These are phyloP conservation scores for Melanchra persicariae DNA, from an alignment of 2,888 invertebrate species.

Conservation along the genomic window DNA sequence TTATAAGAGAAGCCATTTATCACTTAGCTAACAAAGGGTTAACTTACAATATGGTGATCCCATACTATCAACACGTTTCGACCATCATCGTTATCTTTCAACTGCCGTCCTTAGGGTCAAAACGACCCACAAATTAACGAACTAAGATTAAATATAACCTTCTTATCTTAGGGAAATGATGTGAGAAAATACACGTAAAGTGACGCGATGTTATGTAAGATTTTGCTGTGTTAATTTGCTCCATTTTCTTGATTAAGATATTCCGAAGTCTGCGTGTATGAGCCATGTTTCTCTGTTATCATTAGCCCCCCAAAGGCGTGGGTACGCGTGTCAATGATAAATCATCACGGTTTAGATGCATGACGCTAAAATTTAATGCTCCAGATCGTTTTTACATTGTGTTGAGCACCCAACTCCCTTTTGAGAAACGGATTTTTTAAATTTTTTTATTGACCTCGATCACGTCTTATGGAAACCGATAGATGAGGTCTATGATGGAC, in stretches of 20 bases:
- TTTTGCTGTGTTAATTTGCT: conserved; percentile 1
- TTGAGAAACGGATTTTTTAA: neutral
- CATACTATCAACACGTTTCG: conserved; percentile 17
- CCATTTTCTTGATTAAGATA: conserved; percentile 5
- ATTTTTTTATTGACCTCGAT: too few relatives aligned
- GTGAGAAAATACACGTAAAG: neutral
- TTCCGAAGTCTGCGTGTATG: neutral
- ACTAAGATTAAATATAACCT: conserved; percentile 13
- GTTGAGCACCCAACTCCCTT: neutral
- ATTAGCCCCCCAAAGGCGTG: neutral
- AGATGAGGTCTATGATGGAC: too few relatives aligned
- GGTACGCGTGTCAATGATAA: neutral
- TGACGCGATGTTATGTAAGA: conserved; percentile 15
- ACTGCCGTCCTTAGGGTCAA: conserved; percentile 19
- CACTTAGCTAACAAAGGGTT: neutral
- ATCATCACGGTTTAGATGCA: conserved; percentile 3
- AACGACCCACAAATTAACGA: conserved; percentile 16
- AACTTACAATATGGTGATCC: conserved; percentile 8
- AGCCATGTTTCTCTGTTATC: neutral
- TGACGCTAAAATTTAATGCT: conserved; percentile 14
- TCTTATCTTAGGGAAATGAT: conserved; percentile 30
- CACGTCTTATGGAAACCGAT: too few relatives aligned
- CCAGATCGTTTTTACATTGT: conserved; percentile 7
- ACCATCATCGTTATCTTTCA: conserved; percentile 10
- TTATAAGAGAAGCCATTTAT: conserved; percentile 7